phyloP scores from a whole-genome alignment of 1,140 invertebrate genomes.

The Spodoptera litura region DNA sequence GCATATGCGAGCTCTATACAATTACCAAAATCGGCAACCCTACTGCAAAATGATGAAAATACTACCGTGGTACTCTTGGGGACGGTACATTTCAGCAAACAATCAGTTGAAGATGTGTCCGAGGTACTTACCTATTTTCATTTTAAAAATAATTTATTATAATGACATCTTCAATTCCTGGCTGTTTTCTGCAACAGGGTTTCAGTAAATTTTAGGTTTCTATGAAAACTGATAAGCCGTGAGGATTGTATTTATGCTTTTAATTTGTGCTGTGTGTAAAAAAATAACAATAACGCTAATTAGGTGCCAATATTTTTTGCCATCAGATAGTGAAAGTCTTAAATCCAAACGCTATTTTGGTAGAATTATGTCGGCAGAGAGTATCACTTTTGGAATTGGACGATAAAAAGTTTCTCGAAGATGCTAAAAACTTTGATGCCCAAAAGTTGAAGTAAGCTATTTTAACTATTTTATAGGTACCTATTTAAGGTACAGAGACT shows the following conservation, averaged over 20 bases:
- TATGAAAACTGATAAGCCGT: too few relatives aligned
- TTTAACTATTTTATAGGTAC: too few relatives aligned
- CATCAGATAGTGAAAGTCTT: conserved; percentile 93
- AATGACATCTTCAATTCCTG: too few relatives aligned
- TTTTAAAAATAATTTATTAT: neutral
- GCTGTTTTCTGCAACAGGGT: too few relatives aligned
- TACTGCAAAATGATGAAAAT: conserved; percentile 72
- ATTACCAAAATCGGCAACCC: conserved; percentile 68
- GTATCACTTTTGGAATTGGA: conserved; percentile 95
- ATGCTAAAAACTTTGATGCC: conserved; percentile 94
- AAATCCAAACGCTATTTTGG: conserved; percentile 95
- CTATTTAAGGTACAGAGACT: too few relatives aligned
- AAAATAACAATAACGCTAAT: neutral
- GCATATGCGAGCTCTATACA: conserved; percentile 6
- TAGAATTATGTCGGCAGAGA: conserved; percentile 96
- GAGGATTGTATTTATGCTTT: too few relatives aligned
- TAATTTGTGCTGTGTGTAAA: too few relatives aligned
- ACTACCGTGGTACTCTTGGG: conserved; percentile 91
- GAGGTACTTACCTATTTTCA: conserved; percentile 86
- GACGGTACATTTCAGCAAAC: conserved; percentile 96
- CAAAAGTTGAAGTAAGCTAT: conserved; percentile 86
- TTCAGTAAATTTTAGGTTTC: too few relatives aligned
- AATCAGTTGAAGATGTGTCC: conserved; percentile 96
- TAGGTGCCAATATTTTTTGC: conserved; percentile 35
- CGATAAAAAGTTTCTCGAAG: conserved; percentile 95